These are phyloP conservation scores for Tetramorium simillimum DNA, from an alignment of 1,140 invertebrate species.

Conservation along the genomic window DNA sequence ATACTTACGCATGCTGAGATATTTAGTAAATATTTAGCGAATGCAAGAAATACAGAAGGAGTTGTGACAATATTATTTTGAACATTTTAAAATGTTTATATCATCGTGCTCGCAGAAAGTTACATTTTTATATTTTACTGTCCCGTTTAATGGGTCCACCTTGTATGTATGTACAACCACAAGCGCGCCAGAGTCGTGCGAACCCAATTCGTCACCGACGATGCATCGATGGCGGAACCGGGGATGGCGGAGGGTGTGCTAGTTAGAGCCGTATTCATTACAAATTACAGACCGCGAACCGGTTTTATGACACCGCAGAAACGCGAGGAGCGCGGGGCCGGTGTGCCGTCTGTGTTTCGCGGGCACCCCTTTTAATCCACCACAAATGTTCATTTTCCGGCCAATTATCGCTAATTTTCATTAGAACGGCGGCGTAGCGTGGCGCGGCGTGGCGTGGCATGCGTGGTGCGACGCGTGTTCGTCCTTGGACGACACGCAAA, in stretches of 20 bases:
- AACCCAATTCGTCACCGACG: slow-evolving; percentile 66
- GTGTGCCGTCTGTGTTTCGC: slow-evolving; percentile 64
- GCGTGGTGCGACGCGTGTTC: background rate
- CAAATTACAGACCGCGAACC: slow-evolving; percentile 75
- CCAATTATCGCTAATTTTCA: slow-evolving; percentile 76
- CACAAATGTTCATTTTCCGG: slow-evolving; percentile 76
- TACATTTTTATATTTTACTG: background rate
- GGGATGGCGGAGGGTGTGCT: slow-evolving; percentile 63
- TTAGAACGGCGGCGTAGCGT: slow-evolving; percentile 59
- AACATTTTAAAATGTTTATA: background rate
- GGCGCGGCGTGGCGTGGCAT: background rate
- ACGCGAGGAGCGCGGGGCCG: slow-evolving; percentile 60
- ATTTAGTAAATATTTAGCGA: background rate
- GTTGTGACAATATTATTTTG: background rate
- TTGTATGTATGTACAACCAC: slow-evolving; percentile 44
- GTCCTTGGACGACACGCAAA: slow-evolving; percentile 26
- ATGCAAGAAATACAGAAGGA: background rate
- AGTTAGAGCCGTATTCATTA: slow-evolving; percentile 79
- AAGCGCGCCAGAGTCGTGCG: slow-evolving; percentile 44
- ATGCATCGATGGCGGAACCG: slow-evolving; percentile 45
- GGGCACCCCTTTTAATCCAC: slow-evolving; percentile 72
- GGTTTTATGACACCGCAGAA: slow-evolving; percentile 76
- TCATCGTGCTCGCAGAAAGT: background rate
- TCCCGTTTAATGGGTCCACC: slow-evolving; percentile 32
- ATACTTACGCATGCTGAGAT: background rate